Percentiles rank a stretch among this genome's conserved stretches.
Conservation (phyloP, 1,140 invertebrate genomes). For the Campoletis sonorensis region DNA sequence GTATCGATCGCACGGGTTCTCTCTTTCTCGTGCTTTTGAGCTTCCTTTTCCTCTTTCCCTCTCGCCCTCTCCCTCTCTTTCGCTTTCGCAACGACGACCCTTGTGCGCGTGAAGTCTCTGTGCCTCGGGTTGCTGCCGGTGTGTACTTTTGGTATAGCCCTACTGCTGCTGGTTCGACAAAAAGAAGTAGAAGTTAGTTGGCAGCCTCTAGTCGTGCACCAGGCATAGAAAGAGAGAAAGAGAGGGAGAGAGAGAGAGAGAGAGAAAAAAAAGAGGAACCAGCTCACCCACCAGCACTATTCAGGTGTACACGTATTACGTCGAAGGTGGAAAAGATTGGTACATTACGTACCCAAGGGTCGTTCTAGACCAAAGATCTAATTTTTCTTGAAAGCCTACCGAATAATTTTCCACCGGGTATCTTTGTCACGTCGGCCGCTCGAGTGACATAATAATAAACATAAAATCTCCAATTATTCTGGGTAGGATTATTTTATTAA, state of each 20-base stretch:
- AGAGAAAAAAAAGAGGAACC: conserved; percentile 17
- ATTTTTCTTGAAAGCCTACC: neutral
- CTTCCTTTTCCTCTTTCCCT: neutral
- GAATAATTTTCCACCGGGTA: too few relatives aligned
- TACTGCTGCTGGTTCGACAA: conserved; percentile 34
- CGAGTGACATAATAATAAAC: too few relatives aligned
- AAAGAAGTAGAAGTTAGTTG: conserved; percentile 55
- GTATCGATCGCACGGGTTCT: conserved; percentile 60
- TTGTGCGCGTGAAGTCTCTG: conserved; percentile 18
- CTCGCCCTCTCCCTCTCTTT: neutral
- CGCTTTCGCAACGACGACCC: conserved; percentile 32
- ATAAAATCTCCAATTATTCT: too few relatives aligned
- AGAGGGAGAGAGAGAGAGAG: conserved; percentile 26
- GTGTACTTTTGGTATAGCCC: conserved; percentile 37
- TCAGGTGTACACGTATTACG: conserved; percentile 53
- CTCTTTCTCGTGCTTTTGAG: neutral
- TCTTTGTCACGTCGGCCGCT: too few relatives aligned
- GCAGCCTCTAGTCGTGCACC: conserved; percentile 51
- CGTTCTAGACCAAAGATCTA: neutral
- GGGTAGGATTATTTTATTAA: too few relatives aligned
- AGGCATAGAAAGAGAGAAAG: conserved; percentile 28
- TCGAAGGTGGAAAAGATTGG: conserved; percentile 42
- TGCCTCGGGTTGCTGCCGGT: conserved; percentile 29
- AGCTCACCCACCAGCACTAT: conserved; percentile 35
- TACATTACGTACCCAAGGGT: conserved; percentile 10